These are phyloP conservation scores for Elegia similella DNA, from an alignment of 2,888 invertebrate genomes.

Conservation along the genomic window DNA sequence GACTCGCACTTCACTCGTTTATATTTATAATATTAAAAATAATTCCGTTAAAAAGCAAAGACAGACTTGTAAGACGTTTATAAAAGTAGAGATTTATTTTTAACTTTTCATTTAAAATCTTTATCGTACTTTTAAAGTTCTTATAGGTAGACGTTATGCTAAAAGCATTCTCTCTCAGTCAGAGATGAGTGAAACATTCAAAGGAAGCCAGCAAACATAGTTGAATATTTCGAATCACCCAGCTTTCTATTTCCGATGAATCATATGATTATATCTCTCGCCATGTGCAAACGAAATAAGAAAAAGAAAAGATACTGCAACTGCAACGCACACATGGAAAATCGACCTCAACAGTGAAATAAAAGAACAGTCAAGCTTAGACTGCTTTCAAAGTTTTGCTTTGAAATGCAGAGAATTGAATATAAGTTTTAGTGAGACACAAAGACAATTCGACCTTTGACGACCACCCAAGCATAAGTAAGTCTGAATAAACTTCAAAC, in stretches of 20 bases:
- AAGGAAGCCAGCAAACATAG: not conserved
- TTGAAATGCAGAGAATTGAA: not conserved
- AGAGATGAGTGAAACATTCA: not conserved
- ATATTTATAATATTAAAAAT: too few relatives aligned
- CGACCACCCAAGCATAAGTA: conserved; percentile 3
- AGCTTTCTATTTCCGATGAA: not conserved
- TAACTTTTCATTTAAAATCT: too few relatives aligned
- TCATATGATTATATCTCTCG: not conserved
- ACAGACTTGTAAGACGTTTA: too few relatives aligned
- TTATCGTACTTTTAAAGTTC: too few relatives aligned
- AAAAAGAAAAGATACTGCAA: not conserved
- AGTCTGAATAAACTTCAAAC: conserved; percentile 47
- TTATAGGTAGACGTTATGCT: too few relatives aligned
- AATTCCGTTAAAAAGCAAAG: too few relatives aligned
- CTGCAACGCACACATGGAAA: not conserved
- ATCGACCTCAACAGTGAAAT: not conserved
- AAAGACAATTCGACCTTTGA: conserved; percentile 13
- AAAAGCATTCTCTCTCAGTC: too few relatives aligned
- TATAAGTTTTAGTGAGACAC: conserved; percentile 17
- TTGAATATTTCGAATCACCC: not conserved
- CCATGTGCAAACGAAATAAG: not conserved
- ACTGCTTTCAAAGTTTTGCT: not conserved
- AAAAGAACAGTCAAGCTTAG: not conserved
- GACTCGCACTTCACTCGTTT: too few relatives aligned
- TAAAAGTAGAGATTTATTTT: too few relatives aligned